phyloP scores from a whole-genome alignment of 2,888 invertebrate genomes.

The Erebia epiphron region DNA sequence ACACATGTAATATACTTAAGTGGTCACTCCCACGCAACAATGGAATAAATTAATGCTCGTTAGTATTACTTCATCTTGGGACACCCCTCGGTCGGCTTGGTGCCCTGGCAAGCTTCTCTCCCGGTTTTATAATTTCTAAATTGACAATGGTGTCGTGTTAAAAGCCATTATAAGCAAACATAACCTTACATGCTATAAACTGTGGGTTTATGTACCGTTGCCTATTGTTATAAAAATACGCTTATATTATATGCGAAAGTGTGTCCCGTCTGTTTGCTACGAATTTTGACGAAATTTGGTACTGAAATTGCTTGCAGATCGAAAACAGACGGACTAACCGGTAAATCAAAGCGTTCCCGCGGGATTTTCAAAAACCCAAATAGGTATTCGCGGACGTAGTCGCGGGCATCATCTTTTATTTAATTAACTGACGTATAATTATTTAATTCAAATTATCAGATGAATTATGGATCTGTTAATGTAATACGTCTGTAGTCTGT shows the following conservation, averaged over 20 bases:
- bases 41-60: conserved; percentile 32
- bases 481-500: no score
- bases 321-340: no score
- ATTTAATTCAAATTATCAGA: no score
- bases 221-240: neutral
- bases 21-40: conserved; percentile 31
- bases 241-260: neutral
- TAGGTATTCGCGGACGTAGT: no score
- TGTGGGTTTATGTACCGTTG: neutral
- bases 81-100: conserved; percentile 12
- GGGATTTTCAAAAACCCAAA: no score
- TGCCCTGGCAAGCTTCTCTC: neutral
- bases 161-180: conserved; percentile 13
- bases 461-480: no score
- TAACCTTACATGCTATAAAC: neutral
- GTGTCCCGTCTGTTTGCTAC: no score
- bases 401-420: no score
- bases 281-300: no score
- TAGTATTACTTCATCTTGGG: conserved; percentile 23
- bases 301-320: no score
- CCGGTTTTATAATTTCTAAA: neutral
- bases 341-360: no score
- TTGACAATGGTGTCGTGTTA: conserved; percentile 13
- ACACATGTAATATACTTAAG: conserved; percentile 36
- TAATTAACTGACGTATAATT: no score